Evolutionary conservation across 1,140 invertebrate genomes (phyloP).

Genomic region (Brachionus rotundiformis): DNA sequence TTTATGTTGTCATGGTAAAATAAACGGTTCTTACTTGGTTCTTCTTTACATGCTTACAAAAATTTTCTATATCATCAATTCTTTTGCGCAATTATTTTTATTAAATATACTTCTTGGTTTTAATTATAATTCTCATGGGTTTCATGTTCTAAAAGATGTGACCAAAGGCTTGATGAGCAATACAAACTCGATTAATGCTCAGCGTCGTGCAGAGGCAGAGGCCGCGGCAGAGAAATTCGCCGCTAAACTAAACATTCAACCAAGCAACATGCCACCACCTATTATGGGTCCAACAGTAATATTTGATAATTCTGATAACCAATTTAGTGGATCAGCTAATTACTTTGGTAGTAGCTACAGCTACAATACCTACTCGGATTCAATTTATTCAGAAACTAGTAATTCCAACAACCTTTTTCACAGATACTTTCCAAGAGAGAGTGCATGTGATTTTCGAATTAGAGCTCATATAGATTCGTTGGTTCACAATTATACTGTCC

Average conservation of each 20-base stretch:
- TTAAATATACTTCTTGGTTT: conserved; percentile 66
- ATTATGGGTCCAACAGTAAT: conserved; percentile 41
- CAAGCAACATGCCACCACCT: conserved; percentile 16
- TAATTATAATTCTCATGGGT: conserved; percentile 56
- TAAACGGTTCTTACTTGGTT: conserved; percentile 65
- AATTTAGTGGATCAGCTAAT: not conserved
- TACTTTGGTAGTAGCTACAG: not conserved
- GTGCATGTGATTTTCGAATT: conserved; percentile 50
- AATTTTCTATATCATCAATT: conserved; percentile 65
- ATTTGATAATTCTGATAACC: conserved; percentile 43
- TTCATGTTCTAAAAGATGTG: conserved; percentile 33
- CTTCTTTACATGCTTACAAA: conserved; percentile 66
- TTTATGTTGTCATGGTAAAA: conserved; percentile 58
- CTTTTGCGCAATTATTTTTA: conserved; percentile 66
- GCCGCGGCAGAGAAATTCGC: conserved; percentile 46
- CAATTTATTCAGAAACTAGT: conserved; percentile 30
- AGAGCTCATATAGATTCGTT: conserved; percentile 41
- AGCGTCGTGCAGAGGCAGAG: conserved; percentile 31
- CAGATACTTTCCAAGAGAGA: conserved; percentile 52
- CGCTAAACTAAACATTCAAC: conserved; percentile 14
- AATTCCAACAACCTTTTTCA: conserved; percentile 9
- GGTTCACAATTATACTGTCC: conserved; percentile 59
- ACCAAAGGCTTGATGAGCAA: conserved; percentile 41
- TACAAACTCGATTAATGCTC: conserved; percentile 16
- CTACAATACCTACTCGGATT: conserved; percentile 21